Evolutionary conservation across 2,113 vertebrate species (phyloP), one percentile per base, ranked within the genome.

Genomic region (Nannobrachium achirus): DNA sequence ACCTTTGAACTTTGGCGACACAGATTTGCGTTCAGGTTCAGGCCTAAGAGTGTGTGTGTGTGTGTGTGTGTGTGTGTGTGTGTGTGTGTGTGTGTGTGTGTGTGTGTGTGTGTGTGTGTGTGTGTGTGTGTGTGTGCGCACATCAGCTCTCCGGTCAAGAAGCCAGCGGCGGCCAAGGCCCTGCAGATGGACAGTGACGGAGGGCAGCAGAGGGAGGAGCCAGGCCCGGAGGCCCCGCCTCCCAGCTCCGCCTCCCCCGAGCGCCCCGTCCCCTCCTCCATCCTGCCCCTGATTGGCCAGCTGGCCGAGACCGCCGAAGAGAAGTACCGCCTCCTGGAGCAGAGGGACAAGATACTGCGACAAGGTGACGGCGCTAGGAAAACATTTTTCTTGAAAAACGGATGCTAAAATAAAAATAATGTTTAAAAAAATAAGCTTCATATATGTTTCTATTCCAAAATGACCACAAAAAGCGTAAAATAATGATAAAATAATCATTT

Each of bases 321-420:
- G 13, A 97, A 94, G 75, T 99, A 95, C 66, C 94, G 93, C 10
- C 89, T 99, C 19, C 87, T 99, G 49, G 97, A 99, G 81, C 97
- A 98, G 73, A 94, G 92, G 80, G 98, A 99, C 91, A 96, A 96
- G 76, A 87, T 97, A 63, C 93, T 99, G 84, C 88, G 97, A 7
- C 97, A 98, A 93, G 94, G 98, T 98, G 79, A 59, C 56, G 19
- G 8, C 1, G 0, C 8, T 3, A 9, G n/a, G n/a, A n/a, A n/a
- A n/a, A n/a, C n/a, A n/a, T n/a, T n/a, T n/a, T n/a, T n/a, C n/a
- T n/a, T n/a, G n/a, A n/a, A n/a, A n/a, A 18, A 56, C 25, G 10
- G 8, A 8, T 3, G 14, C n/a, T 44, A 38, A 8, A 7, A 25
- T 55, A 15, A n/a, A n/a, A n/a, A n/a, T n/a, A n/a, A n/a, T n/a